Percentiles rank a stretch among this genome's conserved stretches.
Evolutionary conservation across 2,888 invertebrate genomes (phyloP).

Genomic region (Brenthis hecate): DNA sequence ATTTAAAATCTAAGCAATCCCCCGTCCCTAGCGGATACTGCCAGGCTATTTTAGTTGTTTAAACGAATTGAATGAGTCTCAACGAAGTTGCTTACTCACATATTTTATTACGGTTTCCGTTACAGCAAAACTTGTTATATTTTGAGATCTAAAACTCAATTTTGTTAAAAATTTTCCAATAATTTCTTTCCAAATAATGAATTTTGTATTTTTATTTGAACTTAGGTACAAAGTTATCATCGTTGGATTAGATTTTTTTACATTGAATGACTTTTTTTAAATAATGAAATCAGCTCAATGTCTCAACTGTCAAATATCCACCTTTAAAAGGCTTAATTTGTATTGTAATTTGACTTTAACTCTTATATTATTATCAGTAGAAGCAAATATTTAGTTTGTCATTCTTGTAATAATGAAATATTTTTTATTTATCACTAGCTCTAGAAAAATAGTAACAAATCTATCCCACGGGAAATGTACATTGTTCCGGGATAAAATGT

Average conservation of each 20-base stretch:
- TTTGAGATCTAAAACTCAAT: conserved; percentile 38
- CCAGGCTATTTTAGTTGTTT: conserved; percentile 51
- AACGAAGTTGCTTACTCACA: conserved; percentile 46
- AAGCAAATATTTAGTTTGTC: too few species aligned
- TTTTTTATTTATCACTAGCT: too few species aligned
- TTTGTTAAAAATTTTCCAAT: background rate
- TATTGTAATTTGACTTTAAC: too few species aligned
- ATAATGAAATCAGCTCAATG: too few species aligned
- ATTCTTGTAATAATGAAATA: too few species aligned
- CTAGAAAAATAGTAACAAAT: too few species aligned
- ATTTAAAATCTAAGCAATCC: conserved; percentile 33
- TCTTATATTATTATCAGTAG: too few species aligned
- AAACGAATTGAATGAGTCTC: conserved; percentile 49
- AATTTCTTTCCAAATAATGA: background rate
- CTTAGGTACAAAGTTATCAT: background rate
- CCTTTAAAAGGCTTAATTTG: too few species aligned
- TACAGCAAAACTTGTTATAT: conserved; percentile 43
- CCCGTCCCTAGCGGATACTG: conserved; percentile 42
- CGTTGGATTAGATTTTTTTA: background rate
- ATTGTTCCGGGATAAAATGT: too few species aligned
- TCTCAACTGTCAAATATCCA: too few species aligned
- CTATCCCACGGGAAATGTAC: too few species aligned
- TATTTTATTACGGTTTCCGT: conserved; percentile 52
- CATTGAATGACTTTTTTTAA: too few species aligned
- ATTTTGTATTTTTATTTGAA: background rate